Base-by-base conservation (phyloP, 2,888 invertebrate genomes). In the Alviniconcha strummeri region DNA sequence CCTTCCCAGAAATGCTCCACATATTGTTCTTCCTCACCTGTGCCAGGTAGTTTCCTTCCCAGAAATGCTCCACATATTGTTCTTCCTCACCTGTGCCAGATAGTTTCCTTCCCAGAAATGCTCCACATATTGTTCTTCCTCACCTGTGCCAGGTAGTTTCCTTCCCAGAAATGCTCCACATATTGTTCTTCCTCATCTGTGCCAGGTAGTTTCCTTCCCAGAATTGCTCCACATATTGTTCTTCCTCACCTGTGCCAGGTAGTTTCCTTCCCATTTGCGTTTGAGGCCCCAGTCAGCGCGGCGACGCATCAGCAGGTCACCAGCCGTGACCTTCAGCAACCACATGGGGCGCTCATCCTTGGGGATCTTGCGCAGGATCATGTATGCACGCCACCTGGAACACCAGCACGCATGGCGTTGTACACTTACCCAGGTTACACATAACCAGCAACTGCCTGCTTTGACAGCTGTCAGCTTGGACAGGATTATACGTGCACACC, bases 281-380 rank as follows among this genome's bases (percentile, higher is more conserved):
- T 95, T 95, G 88, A 96, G 96, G 4, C 97, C 97, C 96, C 97
- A 97, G 81, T 96, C 94, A 8, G 94, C 69, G 80, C 93, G 87
- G 72, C 89, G 89, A 11, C 96, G 96, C 88, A 95, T 95, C 76
- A 97, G 94, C 0, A 95, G 96, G 85, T 96, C 96, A 4, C 96
- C 97, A 0, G 97, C 96, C 19, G 96, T 95, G 88, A 97, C 96
- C 93, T 97, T 97, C 84, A 97, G 93, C 84, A 96, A 95, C 89
- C 99, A 95, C 93, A 97, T 97, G 11, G 97, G 97, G 97, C 98
- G 97, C 91, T 98, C 97, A 64, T 95, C 95, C 84, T 95, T 94
- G 2, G 97, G 97, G 87, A 98, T 95, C 84, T 96, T 96, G 89
- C 95, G 95, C n/a, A 99, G 95, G 82, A 97, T 96, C 95, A 97